Conservation (phyloP, 2,888 invertebrate genomes). For the Galeopsomyia nigrocyanea region DNA sequence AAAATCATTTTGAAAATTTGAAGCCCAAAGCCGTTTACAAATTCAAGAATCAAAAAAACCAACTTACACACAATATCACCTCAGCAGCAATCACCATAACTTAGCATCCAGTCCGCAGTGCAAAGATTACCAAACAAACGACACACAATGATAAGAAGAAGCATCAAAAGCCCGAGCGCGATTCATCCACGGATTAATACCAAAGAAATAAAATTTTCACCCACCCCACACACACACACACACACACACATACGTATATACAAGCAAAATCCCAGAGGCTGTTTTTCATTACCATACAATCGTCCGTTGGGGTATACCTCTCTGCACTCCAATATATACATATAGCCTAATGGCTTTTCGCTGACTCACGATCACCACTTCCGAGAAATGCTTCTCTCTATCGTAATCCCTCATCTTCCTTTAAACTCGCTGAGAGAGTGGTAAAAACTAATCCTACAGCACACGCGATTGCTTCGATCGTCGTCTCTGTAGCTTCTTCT, state of each 20-base stretch:
- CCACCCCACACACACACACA: not conserved
- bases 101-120: no score
- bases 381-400: slow-evolving; percentile 13
- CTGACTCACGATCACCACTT: not conserved
- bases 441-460: not conserved
- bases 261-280: not conserved
- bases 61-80: no score
- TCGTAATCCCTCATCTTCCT: slow-evolving; percentile 14
- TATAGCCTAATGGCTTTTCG: no score
- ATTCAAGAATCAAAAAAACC: no score
- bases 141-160: no score
- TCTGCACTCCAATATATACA: no score
- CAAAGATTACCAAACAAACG: no score
- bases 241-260: not conserved
- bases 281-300: slow-evolving; percentile 28
- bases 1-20: no score
- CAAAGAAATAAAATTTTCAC: not conserved
- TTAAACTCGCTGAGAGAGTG: no score
- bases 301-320: not conserved
- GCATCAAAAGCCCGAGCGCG: not conserved
- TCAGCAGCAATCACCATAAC: no score
- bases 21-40: no score
- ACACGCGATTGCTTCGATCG: slow-evolving; percentile 2
- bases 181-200: slow-evolving; percentile 8
- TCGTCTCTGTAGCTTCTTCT: no score